Evolutionary conservation across 2,888 invertebrate species (phyloP).

Genomic region (Criorhina ranunculi): DNA sequence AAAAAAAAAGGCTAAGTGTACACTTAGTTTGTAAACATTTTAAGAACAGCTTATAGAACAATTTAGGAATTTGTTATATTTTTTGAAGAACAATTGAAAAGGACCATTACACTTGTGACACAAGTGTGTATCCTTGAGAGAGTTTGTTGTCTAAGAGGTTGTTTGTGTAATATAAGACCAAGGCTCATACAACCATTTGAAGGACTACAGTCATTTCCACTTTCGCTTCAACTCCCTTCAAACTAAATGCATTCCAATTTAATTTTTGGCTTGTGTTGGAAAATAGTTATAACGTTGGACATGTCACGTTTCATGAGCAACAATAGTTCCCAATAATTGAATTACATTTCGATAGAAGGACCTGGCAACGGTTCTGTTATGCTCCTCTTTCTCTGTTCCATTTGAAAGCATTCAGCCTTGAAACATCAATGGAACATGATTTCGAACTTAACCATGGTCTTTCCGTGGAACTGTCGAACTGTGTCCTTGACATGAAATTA

Average conservation of each 20-base stretch:
- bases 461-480: not conserved
- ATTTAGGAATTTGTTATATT: slow-evolving; percentile 21
- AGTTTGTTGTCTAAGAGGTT: not conserved
- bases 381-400: slow-evolving; percentile 1
- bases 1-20: not conserved
- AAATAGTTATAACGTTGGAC: slow-evolving; percentile 19
- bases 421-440: slow-evolving; percentile 55
- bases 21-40: slow-evolving; percentile 28
- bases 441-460: slow-evolving; percentile 49
- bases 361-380: slow-evolving; percentile 11
- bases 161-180: not conserved
- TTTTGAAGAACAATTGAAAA: slow-evolving; percentile 7
- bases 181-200: too few species aligned
- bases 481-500: slow-evolving; percentile 51
- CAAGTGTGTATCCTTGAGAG: not conserved
- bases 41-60: slow-evolving; percentile 15
- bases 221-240: not conserved
- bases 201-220: too few species aligned
- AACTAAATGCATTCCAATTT: slow-evolving; percentile 5
- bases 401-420: slow-evolving; percentile 45
- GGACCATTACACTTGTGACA: slow-evolving; percentile 22
- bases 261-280: not conserved
- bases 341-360: slow-evolving; percentile 52
- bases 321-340: slow-evolving; percentile 62
- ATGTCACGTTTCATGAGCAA: slow-evolving; percentile 56